A percentile compares a stretch with the other conserved stretches of the same genome.
Evolutionary conservation across 1,140 invertebrate genomes (phyloP).

Genomic region (Bombus soroeensis): DNA sequence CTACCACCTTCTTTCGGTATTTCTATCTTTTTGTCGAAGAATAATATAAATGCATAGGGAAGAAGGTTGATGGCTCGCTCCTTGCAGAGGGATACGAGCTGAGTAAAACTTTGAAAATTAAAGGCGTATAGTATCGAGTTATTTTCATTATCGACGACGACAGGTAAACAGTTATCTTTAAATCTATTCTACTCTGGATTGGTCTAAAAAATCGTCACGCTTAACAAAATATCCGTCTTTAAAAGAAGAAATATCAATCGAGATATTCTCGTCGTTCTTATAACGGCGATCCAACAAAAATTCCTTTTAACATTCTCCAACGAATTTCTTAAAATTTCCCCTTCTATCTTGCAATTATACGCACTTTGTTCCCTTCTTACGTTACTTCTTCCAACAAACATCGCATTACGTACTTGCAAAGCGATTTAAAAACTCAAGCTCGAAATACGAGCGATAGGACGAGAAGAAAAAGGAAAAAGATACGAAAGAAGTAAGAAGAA

Average conservation of each 20-base stretch:
- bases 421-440: not conserved
- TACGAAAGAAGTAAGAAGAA: not conserved
- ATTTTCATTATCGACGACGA: no score
- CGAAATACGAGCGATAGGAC: not conserved
- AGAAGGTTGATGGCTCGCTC: not conserved
- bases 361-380: not conserved
- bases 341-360: no score
- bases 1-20: not conserved
- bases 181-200: not conserved
- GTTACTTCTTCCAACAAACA: not conserved
- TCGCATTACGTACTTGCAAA: not conserved
- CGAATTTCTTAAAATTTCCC: no score
- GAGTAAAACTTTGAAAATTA: no score
- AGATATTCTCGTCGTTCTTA: no score
- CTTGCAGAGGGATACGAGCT: no score
- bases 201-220: no score
- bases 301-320: not conserved
- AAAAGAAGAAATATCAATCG: no score
- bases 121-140: no score
- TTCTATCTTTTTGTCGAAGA: not conserved
- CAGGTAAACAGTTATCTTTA: not conserved
- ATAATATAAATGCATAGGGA: rapidly evolving
- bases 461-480: not conserved
- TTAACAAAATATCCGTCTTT: no score
- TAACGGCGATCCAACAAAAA: no score